Evolutionary conservation across 2,113 vertebrate species (phyloP).

Genomic region (Nymphicus hollandicus): DNA sequence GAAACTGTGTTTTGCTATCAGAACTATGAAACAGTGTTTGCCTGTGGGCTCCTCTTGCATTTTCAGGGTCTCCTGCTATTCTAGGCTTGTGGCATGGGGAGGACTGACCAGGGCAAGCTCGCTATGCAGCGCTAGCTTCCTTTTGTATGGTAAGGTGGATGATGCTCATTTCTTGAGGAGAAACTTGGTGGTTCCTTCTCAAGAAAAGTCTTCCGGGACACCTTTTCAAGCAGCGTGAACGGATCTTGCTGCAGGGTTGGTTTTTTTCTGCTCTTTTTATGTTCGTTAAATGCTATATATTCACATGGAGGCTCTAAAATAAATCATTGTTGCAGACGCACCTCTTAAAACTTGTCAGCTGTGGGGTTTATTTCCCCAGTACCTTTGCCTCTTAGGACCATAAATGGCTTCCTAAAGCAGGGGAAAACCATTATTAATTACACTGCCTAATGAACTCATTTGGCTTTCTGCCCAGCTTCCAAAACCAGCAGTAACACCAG

Average conservation of each 20-base stretch:
- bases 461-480: slow-evolving; percentile 74
- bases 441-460: slow-evolving; percentile 76
- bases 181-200: not conserved
- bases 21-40: not conserved
- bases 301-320: not conserved
- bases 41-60: rapidly evolving
- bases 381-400: slow-evolving; percentile 59
- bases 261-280: not conserved
- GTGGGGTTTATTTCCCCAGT: slow-evolving; percentile 22
- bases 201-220: not conserved
- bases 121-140: not conserved
- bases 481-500: slow-evolving; percentile 64
- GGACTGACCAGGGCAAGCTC: not conserved
- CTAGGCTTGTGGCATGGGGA: not conserved
- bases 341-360: slow-evolving; percentile 57
- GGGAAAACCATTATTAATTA: slow-evolving; percentile 74
- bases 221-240: not conserved
- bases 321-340: slow-evolving; percentile 4
- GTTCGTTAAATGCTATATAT: not conserved
- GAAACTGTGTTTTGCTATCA: not conserved
- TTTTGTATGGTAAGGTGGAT: not conserved
- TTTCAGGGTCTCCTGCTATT: not conserved
- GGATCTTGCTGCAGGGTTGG: rapidly evolving
- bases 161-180: not conserved
- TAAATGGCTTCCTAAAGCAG: slow-evolving; percentile 68